Conservation (phyloP, 2,113 vertebrate genomes). For the Nothobranchius kuhntae region DNA sequence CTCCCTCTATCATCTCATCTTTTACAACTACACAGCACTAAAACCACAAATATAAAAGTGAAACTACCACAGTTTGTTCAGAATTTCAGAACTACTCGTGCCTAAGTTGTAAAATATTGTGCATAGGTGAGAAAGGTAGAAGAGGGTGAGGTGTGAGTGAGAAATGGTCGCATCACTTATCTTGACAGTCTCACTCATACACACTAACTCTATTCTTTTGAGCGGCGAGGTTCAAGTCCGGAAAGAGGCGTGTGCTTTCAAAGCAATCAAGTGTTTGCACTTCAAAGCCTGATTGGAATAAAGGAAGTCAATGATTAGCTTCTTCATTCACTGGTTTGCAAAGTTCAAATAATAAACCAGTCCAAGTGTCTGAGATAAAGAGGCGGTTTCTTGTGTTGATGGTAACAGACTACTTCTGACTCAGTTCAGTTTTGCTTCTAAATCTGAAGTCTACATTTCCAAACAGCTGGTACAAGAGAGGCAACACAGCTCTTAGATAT, state of each 20-base stretch:
- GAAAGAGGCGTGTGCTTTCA: conserved; percentile 14
- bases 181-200: conserved; percentile 3
- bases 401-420: background rate
- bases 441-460: too few relatives aligned
- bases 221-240: conserved; percentile 16
- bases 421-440: background rate
- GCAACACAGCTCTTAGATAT: too few relatives aligned
- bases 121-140: background rate
- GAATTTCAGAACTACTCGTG: background rate
- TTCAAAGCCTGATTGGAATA: conserved; percentile 10
- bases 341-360: background rate
- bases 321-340: conserved; percentile 5
- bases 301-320: conserved; percentile 2
- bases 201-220: conserved; percentile 10
- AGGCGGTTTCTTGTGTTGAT: background rate
- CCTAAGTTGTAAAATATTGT: background rate
- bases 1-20: background rate
- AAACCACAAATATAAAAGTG: background rate
- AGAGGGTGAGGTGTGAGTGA: background rate
- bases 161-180: conserved; percentile 13
- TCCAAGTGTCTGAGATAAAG: background rate
- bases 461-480: too few relatives aligned
- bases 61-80: background rate
- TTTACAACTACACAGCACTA: background rate
- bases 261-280: conserved; percentile 15